These are phyloP conservation scores for Sialia sialis DNA, from an alignment of 2,113 vertebrate genomes.

Conservation along the genomic window DNA sequence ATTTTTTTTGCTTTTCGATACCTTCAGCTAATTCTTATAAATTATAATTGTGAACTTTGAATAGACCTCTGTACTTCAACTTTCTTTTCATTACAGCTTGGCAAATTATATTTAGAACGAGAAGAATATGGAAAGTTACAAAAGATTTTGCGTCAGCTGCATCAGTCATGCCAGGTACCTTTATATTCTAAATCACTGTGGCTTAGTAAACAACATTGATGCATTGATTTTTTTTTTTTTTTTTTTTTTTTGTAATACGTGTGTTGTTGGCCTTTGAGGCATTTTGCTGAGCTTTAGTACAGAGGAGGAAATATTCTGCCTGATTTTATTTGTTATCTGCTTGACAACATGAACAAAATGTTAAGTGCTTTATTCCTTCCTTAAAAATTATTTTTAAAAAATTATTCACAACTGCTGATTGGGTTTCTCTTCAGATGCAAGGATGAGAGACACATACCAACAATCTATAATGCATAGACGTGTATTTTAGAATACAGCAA, in stretches of 20 bases:
- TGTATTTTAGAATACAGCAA: neutral
- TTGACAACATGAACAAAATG: neutral
- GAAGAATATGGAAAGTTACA: constrained; percentile 98
- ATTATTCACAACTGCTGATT: neutral
- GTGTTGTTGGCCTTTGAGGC: neutral
- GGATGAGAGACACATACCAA: neutral
- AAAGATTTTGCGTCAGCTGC: constrained; percentile 96
- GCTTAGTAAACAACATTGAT: neutral
- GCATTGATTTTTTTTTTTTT: neutral
- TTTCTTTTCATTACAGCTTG: constrained; percentile 80
- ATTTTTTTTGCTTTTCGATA: neutral
- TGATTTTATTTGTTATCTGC: neutral
- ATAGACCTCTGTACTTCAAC: constrained; percentile 15
- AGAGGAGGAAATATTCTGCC: neutral
- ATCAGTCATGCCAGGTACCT: constrained; percentile 97
- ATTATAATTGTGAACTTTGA: neutral
- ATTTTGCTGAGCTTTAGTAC: neutral
- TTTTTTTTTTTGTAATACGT: neutral
- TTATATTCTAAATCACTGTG: neutral
- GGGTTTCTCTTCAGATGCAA: neutral
- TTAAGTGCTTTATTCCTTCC: neutral
- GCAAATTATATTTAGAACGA: constrained; percentile 96
- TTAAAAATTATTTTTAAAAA: neutral
- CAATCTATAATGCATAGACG: neutral
- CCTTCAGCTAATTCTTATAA: neutral